Base-by-base conservation (phyloP, 2,888 invertebrate genomes). In the Tryphoninae sp. region DNA sequence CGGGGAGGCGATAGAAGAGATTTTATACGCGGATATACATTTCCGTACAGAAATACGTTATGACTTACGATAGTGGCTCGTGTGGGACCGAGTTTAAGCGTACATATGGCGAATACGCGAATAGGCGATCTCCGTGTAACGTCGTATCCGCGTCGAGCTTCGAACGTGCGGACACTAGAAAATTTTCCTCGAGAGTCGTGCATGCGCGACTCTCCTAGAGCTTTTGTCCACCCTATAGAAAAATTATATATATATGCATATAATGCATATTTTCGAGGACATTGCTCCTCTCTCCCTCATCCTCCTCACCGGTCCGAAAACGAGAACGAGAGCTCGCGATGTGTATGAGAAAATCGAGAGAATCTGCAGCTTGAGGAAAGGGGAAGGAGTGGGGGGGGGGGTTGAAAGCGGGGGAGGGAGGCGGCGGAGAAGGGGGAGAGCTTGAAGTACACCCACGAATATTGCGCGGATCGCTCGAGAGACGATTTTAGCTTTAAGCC, bases 381-480 rank as follows among this genome's bases (percentile, higher is more conserved):
- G 33, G 26, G 6, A 33, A 33, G 7, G 6, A 33, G 33, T 33
- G 6, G 6, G 33, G 26, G 26, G 16, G 42, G 33, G 69, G n/a
- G n/a, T n/a, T 16, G 33, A n/a, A 19, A 19, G 19, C 1, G 19
- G 19, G 33, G 7, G 69, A 19, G 16, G 0, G 74, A 22, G 22
- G 49, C n/a, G 51, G 1, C 49, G 16, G 1, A 19, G 2, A 22
- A 22, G 26, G n/a, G 40, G 51, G 19, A 19, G 8, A 3, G 8
- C 9, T 11, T 42, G 59, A 45, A 51, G 51, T 23, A 26, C 33
- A 51, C 69, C 42, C 71, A 49, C 64, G 65, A 67, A 81, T 75
- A 81, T 81, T 78, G 81, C 78, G 22, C 40, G 69, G 62, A 69
- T 81, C 77, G 62, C 73, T 64, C 61, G 69, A 64, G 59, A 59